phyloP scores from a whole-genome alignment of 1,140 invertebrate species.

The Hermetia illucens region DNA sequence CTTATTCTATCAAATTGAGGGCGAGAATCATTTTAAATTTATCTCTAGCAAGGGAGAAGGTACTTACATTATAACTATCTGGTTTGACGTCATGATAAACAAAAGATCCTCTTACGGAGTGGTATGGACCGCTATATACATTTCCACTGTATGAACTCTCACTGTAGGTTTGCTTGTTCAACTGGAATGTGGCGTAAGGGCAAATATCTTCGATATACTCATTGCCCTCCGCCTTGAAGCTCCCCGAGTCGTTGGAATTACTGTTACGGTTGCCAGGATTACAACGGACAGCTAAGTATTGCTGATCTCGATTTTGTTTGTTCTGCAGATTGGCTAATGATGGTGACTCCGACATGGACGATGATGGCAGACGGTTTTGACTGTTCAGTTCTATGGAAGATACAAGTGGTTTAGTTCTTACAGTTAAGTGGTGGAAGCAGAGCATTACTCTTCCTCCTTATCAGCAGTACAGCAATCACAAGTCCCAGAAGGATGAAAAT shows the following conservation, averaged over 20 bases:
- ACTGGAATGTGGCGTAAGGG: slow-evolving; percentile 79
- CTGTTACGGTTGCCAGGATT: slow-evolving; percentile 28
- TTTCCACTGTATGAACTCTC: slow-evolving; percentile 82
- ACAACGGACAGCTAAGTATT: slow-evolving; percentile 47
- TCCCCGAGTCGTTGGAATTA: slow-evolving; percentile 33
- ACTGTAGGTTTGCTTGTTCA: slow-evolving; percentile 70
- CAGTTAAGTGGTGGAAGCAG: not conserved
- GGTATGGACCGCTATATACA: slow-evolving; percentile 69
- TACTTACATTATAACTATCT: slow-evolving; percentile 35
- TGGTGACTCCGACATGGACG: slow-evolving; percentile 41
- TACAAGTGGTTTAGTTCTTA: not conserved
- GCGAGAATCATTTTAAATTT: not conserved
- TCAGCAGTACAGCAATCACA: slow-evolving; percentile 43
- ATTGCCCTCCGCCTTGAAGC: slow-evolving; percentile 37
- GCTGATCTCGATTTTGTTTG: slow-evolving; percentile 58
- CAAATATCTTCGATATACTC: slow-evolving; percentile 85
- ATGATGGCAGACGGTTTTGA: slow-evolving; percentile 22
- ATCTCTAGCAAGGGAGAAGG: not conserved
- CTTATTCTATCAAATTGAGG: slow-evolving; percentile 40
- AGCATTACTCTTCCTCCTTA: slow-evolving; percentile 47
- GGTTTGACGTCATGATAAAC: slow-evolving; percentile 72
- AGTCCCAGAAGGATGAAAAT: slow-evolving; percentile 47
- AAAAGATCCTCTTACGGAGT: slow-evolving; percentile 74
- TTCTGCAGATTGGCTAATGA: slow-evolving; percentile 59
- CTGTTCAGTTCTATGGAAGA: slow-evolving; percentile 16